Percentiles rank a stretch among this genome's conserved stretches.
Evolutionary conservation across 1,140 invertebrate species (phyloP).

Genomic region (Formica selysi): DNA sequence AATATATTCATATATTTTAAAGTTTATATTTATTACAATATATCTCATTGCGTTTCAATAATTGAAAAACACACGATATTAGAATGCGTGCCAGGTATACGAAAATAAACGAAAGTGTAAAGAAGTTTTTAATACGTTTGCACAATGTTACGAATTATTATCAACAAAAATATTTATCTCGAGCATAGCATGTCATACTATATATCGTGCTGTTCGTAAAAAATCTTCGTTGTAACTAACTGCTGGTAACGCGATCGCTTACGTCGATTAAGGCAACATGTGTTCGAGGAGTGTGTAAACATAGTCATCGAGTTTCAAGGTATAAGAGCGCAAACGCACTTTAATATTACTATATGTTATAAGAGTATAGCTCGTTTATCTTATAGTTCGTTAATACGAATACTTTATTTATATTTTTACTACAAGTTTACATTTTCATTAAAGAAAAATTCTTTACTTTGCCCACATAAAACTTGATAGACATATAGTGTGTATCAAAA

Average conservation of each 20-base stretch:
- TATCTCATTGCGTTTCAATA: background rate
- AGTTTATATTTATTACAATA: background rate
- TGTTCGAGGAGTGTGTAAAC: constrained; percentile 59
- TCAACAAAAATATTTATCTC: constrained; percentile 39
- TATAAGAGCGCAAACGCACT: constrained; percentile 52
- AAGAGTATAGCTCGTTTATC: background rate
- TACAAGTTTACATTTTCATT: background rate
- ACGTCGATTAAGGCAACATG: constrained; percentile 61
- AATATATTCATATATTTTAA: no score
- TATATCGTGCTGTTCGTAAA: constrained; percentile 14
- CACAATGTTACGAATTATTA: constrained; percentile 22
- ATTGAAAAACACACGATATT: background rate
- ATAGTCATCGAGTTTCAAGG: constrained; percentile 63
- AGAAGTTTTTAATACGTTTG: background rate
- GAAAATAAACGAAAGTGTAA: background rate
- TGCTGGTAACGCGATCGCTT: constrained; percentile 52
- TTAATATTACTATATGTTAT: constrained; percentile 31
- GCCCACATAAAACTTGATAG: background rate
- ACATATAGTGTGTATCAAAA: background rate
- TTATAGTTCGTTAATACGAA: background rate
- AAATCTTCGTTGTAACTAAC: constrained; percentile 48
- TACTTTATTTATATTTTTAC: constrained; percentile 19
- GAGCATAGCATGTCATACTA: background rate
- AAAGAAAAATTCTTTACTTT: background rate
- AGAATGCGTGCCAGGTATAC: background rate